Evolutionary conservation across 2,113 vertebrate species (phyloP), one percentile per base, ranked within the genome.

Genomic region (Oryzias curvinotus): DNA sequence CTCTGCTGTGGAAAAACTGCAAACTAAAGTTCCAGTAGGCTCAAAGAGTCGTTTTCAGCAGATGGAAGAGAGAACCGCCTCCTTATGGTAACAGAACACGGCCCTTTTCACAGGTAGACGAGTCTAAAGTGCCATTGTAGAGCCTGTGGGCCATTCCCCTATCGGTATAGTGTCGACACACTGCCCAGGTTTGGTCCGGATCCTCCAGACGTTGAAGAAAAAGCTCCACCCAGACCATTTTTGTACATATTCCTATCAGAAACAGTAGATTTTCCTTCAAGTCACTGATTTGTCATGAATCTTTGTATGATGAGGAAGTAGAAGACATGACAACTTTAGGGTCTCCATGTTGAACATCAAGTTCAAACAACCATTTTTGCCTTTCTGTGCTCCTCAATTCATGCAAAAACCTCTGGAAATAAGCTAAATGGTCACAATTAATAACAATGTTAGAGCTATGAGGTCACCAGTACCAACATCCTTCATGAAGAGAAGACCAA

Each of bases 121-220:
- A 63, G 49, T 70, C 65, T 51, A 67, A 88, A 88, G 89, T 90
- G 91, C 88, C 90, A 89, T 85, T 85, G 71, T 49, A 47, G 59
- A 75, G 67, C 77, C 80, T 62, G 60, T 52, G 43, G 69, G 76
- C 68, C 65, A 75, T 52, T 61, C 16, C 54, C 45, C 62, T 63
- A 52, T 62, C 73, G 70, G 71, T 83, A 75, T 84, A 56, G 61
- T 68, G 46, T 67, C 19, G 21, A 26, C n/a, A 46, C 48, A 44
- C 26, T 49, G 19, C n/a, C 50, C 0, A 68, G 58, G 42, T 57
- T 25, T 59, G 52, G 36, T 55, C 52, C 57, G 60, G 54, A 3
- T 36, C 36, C 12, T 2, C 36, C 36, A 36, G 30, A 8, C 6
- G 8, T 36, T 36, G 30, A 36, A 36, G 30, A 10, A 7, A 36